Conservation (phyloP, 2,797 vertebrate species). For the Pitangus sulphuratus region DNA sequence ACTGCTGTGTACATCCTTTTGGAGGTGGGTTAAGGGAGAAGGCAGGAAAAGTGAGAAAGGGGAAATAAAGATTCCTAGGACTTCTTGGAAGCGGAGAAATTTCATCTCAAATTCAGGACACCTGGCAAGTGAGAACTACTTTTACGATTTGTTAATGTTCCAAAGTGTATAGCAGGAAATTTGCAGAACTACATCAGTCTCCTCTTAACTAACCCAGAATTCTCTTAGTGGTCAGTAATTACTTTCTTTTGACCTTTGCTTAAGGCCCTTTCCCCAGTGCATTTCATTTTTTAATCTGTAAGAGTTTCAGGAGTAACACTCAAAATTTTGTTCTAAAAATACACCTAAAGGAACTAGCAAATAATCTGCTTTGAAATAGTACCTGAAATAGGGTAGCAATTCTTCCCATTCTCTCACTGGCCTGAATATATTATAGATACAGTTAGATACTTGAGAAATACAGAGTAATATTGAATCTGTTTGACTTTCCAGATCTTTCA, state of each 20-base stretch:
- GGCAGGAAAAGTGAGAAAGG: neutral
- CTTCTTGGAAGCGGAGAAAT: neutral
- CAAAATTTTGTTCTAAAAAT: neutral
- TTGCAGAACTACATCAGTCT: neutral
- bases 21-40: neutral
- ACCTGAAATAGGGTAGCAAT: neutral
- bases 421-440: neutral
- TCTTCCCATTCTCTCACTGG: neutral
- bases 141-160: neutral
- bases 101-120: neutral
- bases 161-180: neutral
- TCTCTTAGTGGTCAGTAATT: neutral
- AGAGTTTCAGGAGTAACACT: neutral
- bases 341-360: neutral
- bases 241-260: neutral
- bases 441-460: neutral
- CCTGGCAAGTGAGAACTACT: neutral
- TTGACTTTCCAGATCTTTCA: neutral
- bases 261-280: fast-evolving
- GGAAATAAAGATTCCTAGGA: neutral
- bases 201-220: neutral
- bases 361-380: neutral
- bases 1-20: neutral
- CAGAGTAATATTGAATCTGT: neutral
- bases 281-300: neutral